Conservation (phyloP, 2,797 vertebrate species). For the Tiaroga cobitis region DNA sequence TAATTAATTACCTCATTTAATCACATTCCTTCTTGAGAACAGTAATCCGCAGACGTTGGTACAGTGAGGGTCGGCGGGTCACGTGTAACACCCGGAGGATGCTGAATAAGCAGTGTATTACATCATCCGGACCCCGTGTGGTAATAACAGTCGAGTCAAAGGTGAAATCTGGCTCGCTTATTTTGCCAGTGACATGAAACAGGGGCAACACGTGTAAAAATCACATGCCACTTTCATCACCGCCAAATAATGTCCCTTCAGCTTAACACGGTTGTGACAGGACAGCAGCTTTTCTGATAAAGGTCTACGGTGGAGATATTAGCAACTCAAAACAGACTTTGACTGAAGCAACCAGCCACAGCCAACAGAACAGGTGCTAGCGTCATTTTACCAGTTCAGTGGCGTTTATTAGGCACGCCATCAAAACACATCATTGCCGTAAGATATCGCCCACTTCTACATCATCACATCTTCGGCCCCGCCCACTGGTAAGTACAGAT, state of each 20-base stretch:
- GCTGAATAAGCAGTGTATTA: slow-evolving; percentile 34
- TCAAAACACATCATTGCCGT: background rate
- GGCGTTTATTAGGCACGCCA: background rate
- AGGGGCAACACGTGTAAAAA: slow-evolving; percentile 28
- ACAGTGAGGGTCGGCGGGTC: slow-evolving; percentile 9
- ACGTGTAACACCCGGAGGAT: slow-evolving; percentile 44
- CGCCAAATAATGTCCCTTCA: slow-evolving; percentile 2
- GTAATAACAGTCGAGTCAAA: slow-evolving; percentile 35
- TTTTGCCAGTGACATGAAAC: slow-evolving; percentile 31
- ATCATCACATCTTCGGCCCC: no score
- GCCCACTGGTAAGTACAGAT: no score
- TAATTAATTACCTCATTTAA: slow-evolving; percentile 59
- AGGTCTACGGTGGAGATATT: background rate
- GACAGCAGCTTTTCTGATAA: background rate
- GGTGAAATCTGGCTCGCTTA: slow-evolving; percentile 22
- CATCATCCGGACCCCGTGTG: slow-evolving; percentile 22
- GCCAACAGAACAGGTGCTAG: background rate
- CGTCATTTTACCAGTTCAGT: background rate
- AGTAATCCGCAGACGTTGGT: slow-evolving; percentile 41
- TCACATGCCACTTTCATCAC: slow-evolving; percentile 21
- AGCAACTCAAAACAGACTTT: background rate
- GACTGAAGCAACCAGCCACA: background rate
- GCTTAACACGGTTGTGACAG: background rate
- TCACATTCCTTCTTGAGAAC: slow-evolving; percentile 48
- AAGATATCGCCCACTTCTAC: no score